Conservation (phyloP, 2,888 invertebrate genomes). For the Labia minor region DNA sequence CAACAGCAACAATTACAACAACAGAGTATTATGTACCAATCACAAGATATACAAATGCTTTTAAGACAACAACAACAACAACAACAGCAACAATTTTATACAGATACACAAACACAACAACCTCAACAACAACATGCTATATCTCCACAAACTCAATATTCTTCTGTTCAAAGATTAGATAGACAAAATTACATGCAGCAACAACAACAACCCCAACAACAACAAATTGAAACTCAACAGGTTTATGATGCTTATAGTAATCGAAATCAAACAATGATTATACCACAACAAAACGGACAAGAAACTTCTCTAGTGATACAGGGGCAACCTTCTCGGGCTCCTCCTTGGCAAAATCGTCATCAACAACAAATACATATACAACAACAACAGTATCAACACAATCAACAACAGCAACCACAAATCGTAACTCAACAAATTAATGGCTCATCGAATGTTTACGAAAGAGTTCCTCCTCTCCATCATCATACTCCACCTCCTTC, state of each 20-base stretch:
- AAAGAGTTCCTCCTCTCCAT: constrained; percentile 61
- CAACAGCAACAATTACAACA: constrained; percentile 18
- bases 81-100: constrained; percentile 30
- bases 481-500: constrained; percentile 49
- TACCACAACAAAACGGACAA: constrained; percentile 22
- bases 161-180: constrained; percentile 26
- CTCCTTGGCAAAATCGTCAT: constrained; percentile 24
- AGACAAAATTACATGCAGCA: constrained; percentile 28
- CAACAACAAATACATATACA: constrained; percentile 14
- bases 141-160: constrained; percentile 25
- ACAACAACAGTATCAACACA: constrained; percentile 21
- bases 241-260: constrained; percentile 29
- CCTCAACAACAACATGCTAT: constrained; percentile 29
- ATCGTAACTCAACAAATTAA: constrained; percentile 31
- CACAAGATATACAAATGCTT: constrained; percentile 31
- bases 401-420: constrained; percentile 24
- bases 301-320: constrained; percentile 13
- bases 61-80: constrained; percentile 33
- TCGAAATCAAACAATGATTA: constrained; percentile 22
- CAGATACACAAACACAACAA: constrained; percentile 34
- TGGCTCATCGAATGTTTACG: constrained; percentile 41
- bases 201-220: constrained; percentile 22
- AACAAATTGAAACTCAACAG: constrained; percentile 24
- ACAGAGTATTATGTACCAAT: constrained; percentile 28
- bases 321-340: constrained; percentile 21